Base-by-base conservation (phyloP, 2,888 invertebrate genomes). In the Zaprionus bogoriensis region DNA sequence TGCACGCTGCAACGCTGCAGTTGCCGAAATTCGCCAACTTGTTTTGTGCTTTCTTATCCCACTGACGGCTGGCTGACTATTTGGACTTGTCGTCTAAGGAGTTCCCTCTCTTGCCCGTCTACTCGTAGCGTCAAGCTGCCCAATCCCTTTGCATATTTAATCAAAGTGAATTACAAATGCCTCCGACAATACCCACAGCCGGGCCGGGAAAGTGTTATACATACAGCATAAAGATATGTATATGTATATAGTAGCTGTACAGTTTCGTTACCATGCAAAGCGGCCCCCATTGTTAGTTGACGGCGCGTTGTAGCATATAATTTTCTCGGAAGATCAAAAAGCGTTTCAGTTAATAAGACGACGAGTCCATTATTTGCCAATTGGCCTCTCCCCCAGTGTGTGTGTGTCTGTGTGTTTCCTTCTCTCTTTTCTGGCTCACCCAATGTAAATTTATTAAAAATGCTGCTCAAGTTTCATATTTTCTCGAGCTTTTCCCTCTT, bases 131-230 rank as follows among this genome's bases (percentile, higher is more conserved):
- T 42, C 10, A 52, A 52, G 32, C 14, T 14, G 5, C 55, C 59
- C 46, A 30, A 50, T 22, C 28, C 19, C 47, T 44, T 41, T 70
- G 67, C 70, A 87, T 84, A 77, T 84, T 84, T 80, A 81, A 84
- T 84, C 84, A 86, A 87, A 86, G 87, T 83, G 87, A 84, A 77
- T 87, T 73, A 66, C 74, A 82, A 82, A 82, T 74, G 79, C 71
- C 74, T 67, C 77, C 78, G 66, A 58, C 75, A 58, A 61, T 51
- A 59, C 22, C 48, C 48, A 41, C 39, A 38, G 36, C 38, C 25
- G 20, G 38, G 38, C 52, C 25, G 48, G 32, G 62, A 74, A 74
- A 70, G 66, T 77, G 67, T 77, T 77, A 38, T 6, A 27, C 3
- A 27, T n/a, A n/a, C n/a, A n/a, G n/a, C n/a, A n/a, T n/a, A n/a